Conservation (phyloP, 2,113 vertebrate species). For the Nothoprocta pentlandii region DNA sequence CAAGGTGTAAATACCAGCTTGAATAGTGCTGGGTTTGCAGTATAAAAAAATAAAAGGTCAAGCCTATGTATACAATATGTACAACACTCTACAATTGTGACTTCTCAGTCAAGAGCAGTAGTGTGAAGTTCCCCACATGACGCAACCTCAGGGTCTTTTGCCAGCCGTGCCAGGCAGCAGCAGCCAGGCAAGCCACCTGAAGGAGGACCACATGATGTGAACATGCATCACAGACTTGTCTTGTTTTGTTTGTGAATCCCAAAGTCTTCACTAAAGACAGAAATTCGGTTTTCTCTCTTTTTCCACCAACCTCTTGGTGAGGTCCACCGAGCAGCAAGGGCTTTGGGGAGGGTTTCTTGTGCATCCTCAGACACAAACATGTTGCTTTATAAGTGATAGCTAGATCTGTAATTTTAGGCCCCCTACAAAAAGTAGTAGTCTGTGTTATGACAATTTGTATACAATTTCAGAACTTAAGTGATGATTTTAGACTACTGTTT, state of each 20-base stretch:
- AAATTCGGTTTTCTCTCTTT: neutral
- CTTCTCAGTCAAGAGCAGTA: neutral
- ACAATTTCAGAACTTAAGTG: neutral
- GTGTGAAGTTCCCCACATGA: rapidly evolving
- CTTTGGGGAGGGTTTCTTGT: neutral
- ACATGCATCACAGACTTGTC: neutral
- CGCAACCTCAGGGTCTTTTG: neutral
- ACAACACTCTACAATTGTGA: neutral
- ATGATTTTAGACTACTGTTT: neutral
- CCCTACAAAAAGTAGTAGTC: neutral
- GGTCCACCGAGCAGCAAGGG: neutral
- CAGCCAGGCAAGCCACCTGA: rapidly evolving
- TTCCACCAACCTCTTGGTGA: neutral
- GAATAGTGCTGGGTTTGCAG: neutral
- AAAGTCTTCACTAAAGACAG: neutral
- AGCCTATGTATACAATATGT: neutral
- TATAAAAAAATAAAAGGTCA: neutral
- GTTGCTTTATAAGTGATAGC: neutral
- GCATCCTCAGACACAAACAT: neutral
- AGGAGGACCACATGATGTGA: neutral
- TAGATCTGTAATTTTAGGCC: neutral
- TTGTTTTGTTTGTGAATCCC: neutral
- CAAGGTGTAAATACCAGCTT: neutral
- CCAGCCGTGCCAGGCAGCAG: neutral
- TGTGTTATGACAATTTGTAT: neutral